A percentile compares a stretch with the other conserved stretches of the same genome.
Conservation (phyloP, 2,113 vertebrate species). For the Hypocryptadius cinnamomeus region DNA sequence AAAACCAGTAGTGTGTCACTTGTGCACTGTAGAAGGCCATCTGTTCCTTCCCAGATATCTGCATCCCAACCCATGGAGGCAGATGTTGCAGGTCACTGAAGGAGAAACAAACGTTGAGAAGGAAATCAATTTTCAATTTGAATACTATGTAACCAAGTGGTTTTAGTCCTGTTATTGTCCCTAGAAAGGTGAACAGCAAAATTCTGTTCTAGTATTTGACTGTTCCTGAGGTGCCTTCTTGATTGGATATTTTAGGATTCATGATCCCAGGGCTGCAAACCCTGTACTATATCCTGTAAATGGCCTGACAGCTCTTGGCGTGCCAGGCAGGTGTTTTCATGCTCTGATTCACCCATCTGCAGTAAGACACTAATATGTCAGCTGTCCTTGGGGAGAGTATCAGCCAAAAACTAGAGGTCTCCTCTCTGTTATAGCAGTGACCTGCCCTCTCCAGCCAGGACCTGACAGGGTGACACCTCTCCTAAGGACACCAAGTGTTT, state of each 20-base stretch:
- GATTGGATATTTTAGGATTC: neutral
- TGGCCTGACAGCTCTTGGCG: neutral
- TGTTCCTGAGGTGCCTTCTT: neutral
- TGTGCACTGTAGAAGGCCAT: neutral
- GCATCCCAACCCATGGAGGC: neutral
- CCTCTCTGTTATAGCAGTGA: neutral
- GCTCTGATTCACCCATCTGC: neutral
- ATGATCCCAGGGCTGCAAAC: neutral
- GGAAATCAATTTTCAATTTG: neutral
- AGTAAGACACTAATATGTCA: neutral
- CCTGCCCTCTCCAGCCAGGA: neutral
- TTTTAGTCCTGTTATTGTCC: neutral
- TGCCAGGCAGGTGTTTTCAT: neutral
- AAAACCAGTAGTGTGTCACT: neutral
- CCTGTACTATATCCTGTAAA: neutral
- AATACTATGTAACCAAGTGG: neutral
- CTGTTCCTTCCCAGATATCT: neutral
- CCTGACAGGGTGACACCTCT: neutral
- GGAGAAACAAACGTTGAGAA: neutral
- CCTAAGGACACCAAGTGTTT: neutral
- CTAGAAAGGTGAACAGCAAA: neutral
- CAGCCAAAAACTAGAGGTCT: neutral
- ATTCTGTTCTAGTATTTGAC: neutral
- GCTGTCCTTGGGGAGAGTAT: neutral
- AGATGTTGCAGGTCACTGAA: neutral